Conservation (phyloP, 2,888 invertebrate species). For the Chalcosyrphus nemorum region DNA sequence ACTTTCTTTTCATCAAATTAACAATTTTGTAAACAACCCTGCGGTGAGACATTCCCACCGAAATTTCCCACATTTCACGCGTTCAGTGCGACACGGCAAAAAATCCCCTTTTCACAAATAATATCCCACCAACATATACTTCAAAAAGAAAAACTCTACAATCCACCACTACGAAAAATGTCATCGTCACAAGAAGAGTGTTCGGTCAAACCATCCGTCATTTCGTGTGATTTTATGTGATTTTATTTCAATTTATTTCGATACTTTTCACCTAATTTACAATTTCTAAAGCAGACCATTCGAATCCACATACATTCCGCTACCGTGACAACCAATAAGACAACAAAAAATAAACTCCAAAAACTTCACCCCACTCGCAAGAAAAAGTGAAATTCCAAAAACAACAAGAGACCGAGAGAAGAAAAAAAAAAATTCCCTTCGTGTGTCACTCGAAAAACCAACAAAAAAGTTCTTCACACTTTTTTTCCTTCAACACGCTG, state of each 20-base stretch:
- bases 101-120: conserved; percentile 56
- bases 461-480: conserved; percentile 38
- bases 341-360: not conserved
- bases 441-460: conserved; percentile 46
- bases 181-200: conserved; percentile 75
- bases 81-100: conserved; percentile 6
- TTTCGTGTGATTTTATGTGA: conserved; percentile 74
- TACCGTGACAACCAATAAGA: not conserved
- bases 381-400: conserved; percentile 64
- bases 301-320: conserved; percentile 62
- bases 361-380: conserved; percentile 14
- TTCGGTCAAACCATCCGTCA: conserved; percentile 73
- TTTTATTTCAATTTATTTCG: conserved; percentile 73
- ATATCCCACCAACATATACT: conserved; percentile 17
- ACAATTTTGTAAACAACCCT: no score
- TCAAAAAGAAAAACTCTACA: conserved; percentile 53
- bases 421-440: conserved; percentile 45
- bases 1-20: no score
- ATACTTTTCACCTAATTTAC: conserved; percentile 62
- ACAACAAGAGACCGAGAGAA: conserved; percentile 56
- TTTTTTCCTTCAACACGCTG: conserved; percentile 33
- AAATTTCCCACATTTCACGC: not conserved
- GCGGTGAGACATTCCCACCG: conserved; percentile 6
- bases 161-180: conserved; percentile 73
- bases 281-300: conserved; percentile 48